These are phyloP conservation scores for Coenonympha arcania DNA, from an alignment of 2,888 invertebrate species.

Conservation along the genomic window DNA sequence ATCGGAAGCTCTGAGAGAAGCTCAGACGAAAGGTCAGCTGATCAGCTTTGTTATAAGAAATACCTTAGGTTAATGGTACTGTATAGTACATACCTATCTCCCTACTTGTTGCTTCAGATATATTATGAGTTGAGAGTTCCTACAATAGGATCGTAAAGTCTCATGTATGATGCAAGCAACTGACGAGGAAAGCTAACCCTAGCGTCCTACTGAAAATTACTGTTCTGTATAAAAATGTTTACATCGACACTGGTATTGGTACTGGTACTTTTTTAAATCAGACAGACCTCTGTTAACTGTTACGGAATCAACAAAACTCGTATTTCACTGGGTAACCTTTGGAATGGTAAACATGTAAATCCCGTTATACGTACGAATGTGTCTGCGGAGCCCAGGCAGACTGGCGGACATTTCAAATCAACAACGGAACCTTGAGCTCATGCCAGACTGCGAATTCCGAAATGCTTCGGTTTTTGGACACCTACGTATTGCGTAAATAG, in stretches of 20 bases:
- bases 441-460: slow-evolving; percentile 51
- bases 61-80: neutral
- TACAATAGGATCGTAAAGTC: neutral
- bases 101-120: too few species aligned
- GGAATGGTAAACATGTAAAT: slow-evolving; percentile 3
- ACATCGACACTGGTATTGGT: too few species aligned
- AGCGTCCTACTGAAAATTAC: too few species aligned
- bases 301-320: neutral
- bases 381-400: slow-evolving; percentile 22
- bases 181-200: too few species aligned
- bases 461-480: slow-evolving; percentile 48
- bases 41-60: neutral
- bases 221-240: too few species aligned
- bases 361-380: slow-evolving; percentile 4
- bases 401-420: slow-evolving; percentile 27
- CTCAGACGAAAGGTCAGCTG: too few species aligned
- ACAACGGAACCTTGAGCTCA: slow-evolving; percentile 33
- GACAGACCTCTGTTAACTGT: neutral
- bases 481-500: slow-evolving; percentile 58
- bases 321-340: neutral
- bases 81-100: neutral
- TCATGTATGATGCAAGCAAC: too few species aligned
- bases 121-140: too few species aligned
- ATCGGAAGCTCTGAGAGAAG: too few species aligned
- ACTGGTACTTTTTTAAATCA: neutral